A percentile compares a stretch with the other conserved stretches of the same genome.
These are phyloP conservation scores for Troides helena DNA, from an alignment of 2,888 invertebrate genomes.

Conservation along the genomic window DNA sequence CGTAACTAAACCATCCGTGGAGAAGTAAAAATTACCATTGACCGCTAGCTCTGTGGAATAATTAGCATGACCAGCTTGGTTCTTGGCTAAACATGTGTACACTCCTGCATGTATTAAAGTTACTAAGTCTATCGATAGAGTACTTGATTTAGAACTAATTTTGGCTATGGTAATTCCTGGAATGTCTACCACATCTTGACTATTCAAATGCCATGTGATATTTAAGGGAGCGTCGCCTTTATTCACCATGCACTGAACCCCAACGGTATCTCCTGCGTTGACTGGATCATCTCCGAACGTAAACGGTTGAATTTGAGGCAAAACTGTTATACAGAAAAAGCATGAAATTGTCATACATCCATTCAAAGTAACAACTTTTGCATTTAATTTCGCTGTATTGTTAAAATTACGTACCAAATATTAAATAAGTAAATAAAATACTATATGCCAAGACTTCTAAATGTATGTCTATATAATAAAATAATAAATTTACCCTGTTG, in stretches of 20 bases:
- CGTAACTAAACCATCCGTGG: background rate
- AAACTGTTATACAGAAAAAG: conserved; percentile 71
- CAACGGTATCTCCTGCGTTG: conserved; percentile 88
- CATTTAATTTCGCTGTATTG: background rate
- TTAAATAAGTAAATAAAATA: background rate
- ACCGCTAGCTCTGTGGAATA: conserved; percentile 84
- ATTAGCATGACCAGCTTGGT: conserved; percentile 84
- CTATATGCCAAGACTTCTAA: background rate
- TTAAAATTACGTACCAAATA: background rate
- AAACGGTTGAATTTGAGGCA: conserved; percentile 89
- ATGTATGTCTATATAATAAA: background rate
- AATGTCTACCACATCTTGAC: conserved; percentile 75
- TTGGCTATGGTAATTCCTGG: conserved; percentile 80
- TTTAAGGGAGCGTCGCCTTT: conserved; percentile 90
- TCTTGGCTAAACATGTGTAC: conserved; percentile 86
- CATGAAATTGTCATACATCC: background rate
- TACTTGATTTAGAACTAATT: conserved; percentile 83
- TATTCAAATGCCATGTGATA: conserved; percentile 88
- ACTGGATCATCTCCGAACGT: conserved; percentile 88
- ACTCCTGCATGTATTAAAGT: conserved; percentile 86
- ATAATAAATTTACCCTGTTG: background rate
- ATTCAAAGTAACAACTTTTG: background rate
- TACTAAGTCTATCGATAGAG: conserved; percentile 86
- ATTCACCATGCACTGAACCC: conserved; percentile 86
- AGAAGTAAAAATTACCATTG: conserved; percentile 80